Percentiles rank a stretch among this genome's conserved stretches.
phyloP scores from a whole-genome alignment of 2,113 vertebrate species.

The Bettongia penicillata region DNA sequence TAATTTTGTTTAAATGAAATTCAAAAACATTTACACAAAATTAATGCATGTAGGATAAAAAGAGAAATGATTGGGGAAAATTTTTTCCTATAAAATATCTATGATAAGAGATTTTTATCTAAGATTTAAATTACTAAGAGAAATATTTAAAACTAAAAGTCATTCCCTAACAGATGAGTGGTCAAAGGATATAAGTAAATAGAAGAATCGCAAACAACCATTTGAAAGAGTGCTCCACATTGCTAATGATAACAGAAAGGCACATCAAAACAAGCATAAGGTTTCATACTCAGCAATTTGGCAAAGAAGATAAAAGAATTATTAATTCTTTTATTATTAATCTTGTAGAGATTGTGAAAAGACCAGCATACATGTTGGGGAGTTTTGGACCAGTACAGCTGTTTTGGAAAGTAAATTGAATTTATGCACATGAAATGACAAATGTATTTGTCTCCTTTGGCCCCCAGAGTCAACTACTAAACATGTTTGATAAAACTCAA shows the following conservation, averaged over 20 bases:
- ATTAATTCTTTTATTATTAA: not conserved
- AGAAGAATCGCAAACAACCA: not conserved
- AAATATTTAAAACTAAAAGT: not conserved
- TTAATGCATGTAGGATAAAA: not conserved
- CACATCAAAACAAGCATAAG: not conserved
- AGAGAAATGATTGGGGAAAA: not conserved
- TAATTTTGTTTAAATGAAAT: not conserved
- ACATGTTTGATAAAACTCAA: not conserved
- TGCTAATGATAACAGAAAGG: not conserved
- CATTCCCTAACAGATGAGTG: not conserved
- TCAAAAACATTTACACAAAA: not conserved
- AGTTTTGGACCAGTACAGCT: not conserved
- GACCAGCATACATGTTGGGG: not conserved
- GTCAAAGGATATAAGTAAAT: not conserved
- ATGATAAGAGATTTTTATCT: not conserved
- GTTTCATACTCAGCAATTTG: not conserved
- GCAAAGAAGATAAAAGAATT: not conserved
- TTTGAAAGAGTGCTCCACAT: not conserved
- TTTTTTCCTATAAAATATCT: not conserved
- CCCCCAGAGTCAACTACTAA: not conserved
- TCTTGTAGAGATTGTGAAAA: not conserved
- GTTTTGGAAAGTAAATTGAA: not conserved
- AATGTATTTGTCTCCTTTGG: not conserved
- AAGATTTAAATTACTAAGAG: not conserved
- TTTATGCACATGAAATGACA: not conserved